Evolutionary conservation across 2,888 invertebrate species (phyloP), one percentile per base, ranked within the genome.

Genomic region (Blera fallax): DNA sequence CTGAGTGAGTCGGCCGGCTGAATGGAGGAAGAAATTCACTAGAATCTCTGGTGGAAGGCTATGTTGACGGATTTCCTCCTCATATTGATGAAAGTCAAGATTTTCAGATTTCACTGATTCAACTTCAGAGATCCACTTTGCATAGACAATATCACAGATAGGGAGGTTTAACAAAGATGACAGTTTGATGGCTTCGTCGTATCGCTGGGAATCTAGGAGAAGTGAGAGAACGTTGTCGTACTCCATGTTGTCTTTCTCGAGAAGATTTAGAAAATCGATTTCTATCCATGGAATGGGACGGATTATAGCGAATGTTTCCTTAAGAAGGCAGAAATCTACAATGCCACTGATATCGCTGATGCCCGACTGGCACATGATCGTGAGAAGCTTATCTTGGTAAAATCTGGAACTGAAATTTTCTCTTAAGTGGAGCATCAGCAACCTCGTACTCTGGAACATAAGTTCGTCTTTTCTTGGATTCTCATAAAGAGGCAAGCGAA

Each of bases 321-420:
- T 89, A 16, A 93, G 79, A 77, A 90, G 87, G 32, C 91, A 90
- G 87, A 94, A 94, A 88, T 94, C 91, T 1, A 94, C 89, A 16
- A 92, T 90, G 80, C 90, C 88, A 87, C 90, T 90, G 74, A 95
- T 93, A 87, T 94, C 94, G 34, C 93, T 93, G 87, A 95, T 93
- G 65, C 94, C 93, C 0, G 94, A 93, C 21, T 93, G 92, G 62
- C 94, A 93, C 40, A 95, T 91, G 81, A 94, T 93, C 60, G 93
- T 93, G 1, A 96, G 90, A 87, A 96, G 94, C 88, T 94, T 93
- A 34, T 94, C 93, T 90, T 95, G 95, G 88, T 95, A 94, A 87
- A 93, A 93, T 0, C 94, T 93, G 65, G 95, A 96, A 43, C 93
- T 93, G 87, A 95, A 95, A 87, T 94, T 94, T 79, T 93, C 91